These are phyloP conservation scores for Glaucopsyche alexis DNA, from an alignment of 2,888 invertebrate genomes.

Conservation along the genomic window DNA sequence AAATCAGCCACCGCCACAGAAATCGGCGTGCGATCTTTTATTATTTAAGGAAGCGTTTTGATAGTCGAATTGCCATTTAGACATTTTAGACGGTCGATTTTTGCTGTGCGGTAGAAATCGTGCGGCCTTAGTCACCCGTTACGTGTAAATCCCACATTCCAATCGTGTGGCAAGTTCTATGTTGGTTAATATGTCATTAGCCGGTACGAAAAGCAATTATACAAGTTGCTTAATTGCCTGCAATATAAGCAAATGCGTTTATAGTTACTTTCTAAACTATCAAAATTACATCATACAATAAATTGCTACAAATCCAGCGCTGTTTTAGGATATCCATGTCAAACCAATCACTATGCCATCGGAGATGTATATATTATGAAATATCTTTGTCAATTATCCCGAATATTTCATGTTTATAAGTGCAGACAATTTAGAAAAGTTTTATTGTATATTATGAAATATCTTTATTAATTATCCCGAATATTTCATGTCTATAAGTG, in stretches of 20 bases:
- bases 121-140: no score
- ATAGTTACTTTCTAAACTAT: background rate
- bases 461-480: background rate
- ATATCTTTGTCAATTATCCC: background rate
- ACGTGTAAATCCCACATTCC: no score
- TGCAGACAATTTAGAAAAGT: no score
- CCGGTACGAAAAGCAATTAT: background rate
- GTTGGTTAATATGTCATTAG: background rate
- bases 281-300: background rate
- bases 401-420: no score
- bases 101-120: no score
- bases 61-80: no score
- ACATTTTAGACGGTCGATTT: no score
- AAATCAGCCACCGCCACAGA: no score
- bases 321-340: background rate
- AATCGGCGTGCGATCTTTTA: no score
- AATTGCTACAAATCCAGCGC: background rate
- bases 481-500: no score
- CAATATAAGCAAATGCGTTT: background rate
- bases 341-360: background rate
- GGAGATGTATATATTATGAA: background rate
- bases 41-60: no score
- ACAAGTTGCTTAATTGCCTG: background rate
- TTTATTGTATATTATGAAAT: background rate
- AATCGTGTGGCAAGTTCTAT: no score